A percentile compares a stretch with the other conserved stretches of the same genome.
These are phyloP conservation scores for Casuarius casuarius DNA, from an alignment of 2,113 vertebrate genomes.

Conservation along the genomic window DNA sequence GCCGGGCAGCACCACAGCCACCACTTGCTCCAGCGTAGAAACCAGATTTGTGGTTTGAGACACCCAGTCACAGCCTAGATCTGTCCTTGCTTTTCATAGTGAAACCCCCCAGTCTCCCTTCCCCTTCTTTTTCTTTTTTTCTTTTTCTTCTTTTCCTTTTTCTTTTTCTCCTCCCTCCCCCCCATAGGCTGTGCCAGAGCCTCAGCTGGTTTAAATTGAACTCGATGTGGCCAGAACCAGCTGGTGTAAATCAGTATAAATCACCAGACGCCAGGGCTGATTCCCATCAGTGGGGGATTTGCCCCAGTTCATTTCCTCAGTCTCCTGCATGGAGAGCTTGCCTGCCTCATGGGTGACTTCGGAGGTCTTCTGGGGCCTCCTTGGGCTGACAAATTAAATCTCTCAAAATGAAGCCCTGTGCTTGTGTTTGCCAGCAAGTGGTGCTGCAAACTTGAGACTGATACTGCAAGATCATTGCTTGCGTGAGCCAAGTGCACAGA, in stretches of 20 bases:
- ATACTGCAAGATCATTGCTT: neutral
- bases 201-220: conserved; percentile 17
- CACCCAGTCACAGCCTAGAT: neutral
- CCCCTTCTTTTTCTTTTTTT: neutral
- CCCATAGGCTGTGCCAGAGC: neutral
- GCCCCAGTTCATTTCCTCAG: neutral
- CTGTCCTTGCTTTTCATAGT: neutral
- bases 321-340: neutral
- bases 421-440: neutral
- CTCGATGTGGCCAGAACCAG: neutral
- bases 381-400: neutral
- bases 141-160: neutral
- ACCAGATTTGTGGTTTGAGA: neutral
- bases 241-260: conserved; percentile 14
- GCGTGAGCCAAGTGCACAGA: rapidly evolving
- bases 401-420: neutral
- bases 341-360: neutral
- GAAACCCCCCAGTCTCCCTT: neutral
- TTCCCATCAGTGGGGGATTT: neutral
- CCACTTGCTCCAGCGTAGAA: neutral
- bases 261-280: neutral
- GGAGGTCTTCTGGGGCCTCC: neutral
- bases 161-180: neutral
- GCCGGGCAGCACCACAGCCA: neutral
- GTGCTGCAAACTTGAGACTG: neutral